These are phyloP conservation scores for Polylopha cassiicola DNA, from an alignment of 2,888 invertebrate genomes.

Conservation along the genomic window DNA sequence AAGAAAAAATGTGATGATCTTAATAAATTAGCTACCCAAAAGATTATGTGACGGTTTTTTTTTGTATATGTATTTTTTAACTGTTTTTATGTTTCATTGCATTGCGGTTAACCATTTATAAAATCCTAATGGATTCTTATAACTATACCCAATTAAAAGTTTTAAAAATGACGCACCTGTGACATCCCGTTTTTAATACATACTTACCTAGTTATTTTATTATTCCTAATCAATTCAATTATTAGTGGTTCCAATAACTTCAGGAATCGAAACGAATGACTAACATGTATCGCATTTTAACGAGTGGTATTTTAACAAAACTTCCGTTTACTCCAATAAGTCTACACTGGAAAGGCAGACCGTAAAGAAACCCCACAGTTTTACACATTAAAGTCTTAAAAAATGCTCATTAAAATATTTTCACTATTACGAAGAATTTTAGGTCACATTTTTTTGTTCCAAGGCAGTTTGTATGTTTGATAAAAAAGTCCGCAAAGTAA, in stretches of 20 bases:
- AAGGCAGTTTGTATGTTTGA: conserved; percentile 41
- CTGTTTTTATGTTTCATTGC: too few species aligned
- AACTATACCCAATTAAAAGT: too few species aligned
- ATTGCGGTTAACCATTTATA: too few species aligned
- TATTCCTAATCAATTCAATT: not conserved
- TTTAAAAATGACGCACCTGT: too few species aligned
- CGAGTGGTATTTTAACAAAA: conserved; percentile 60
- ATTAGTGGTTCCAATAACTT: conserved; percentile 1
- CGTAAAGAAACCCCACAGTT: conserved; percentile 42
- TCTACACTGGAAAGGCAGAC: conserved; percentile 30
- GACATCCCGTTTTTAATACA: not conserved
- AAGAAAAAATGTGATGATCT: too few species aligned
- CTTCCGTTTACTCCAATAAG: conserved; percentile 42
- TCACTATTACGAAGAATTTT: conserved; percentile 57
- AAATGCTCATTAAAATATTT: conserved; percentile 70
- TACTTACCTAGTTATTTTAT: conserved; percentile 2
- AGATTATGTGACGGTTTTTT: too few species aligned
- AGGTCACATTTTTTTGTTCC: conserved; percentile 46
- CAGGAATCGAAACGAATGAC: conserved; percentile 11
- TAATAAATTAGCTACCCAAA: too few species aligned
- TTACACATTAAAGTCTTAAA: conserved; percentile 53
- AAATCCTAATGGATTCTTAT: too few species aligned
- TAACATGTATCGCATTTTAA: conserved; percentile 15
- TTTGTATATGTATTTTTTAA: too few species aligned
- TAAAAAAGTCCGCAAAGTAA: conserved; percentile 30